Percentiles rank a stretch among this genome's conserved stretches.
phyloP scores from a whole-genome alignment of 2,113 vertebrate genomes.

The Scortum barcoo region DNA sequence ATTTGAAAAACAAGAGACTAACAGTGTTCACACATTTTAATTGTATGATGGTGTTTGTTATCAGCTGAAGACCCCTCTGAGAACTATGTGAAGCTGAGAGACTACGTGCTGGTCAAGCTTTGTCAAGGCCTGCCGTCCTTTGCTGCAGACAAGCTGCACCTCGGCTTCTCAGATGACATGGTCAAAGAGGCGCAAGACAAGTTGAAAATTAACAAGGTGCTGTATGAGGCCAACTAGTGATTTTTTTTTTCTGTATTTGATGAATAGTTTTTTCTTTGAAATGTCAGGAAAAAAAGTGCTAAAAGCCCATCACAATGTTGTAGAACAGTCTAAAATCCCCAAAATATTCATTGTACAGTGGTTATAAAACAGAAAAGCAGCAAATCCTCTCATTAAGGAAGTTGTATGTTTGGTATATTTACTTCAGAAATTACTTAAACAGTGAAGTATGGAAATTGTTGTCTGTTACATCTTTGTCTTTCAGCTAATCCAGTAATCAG shows the following conservation, averaged over 20 bases:
- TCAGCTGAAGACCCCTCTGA: constrained; percentile 97
- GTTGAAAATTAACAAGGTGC: constrained; percentile 99
- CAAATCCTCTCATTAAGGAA: not conserved
- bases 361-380: not conserved
- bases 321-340: not conserved
- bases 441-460: not conserved
- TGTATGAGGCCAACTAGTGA: constrained; percentile 3
- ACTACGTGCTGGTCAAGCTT: constrained; percentile 95
- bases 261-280: not conserved
- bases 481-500: not conserved
- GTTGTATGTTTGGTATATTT: not conserved
- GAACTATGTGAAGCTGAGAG: constrained; percentile 96
- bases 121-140: constrained; percentile 93
- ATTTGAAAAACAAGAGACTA: not conserved
- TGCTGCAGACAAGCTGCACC: constrained; percentile 89
- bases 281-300: not conserved
- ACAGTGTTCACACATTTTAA: not conserved
- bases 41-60: constrained; percentile 9
- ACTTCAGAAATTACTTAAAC: not conserved
- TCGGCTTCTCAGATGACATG: constrained; percentile 95
- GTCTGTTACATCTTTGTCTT: not conserved
- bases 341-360: not conserved
- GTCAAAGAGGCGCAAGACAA: constrained; percentile 91
- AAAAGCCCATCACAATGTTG: not conserved
- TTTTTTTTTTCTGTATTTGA: not conserved